A percentile compares a stretch with the other conserved stretches of the same genome.
Evolutionary conservation across 1,140 invertebrate genomes (phyloP).

Genomic region (Pissodes strobi): DNA sequence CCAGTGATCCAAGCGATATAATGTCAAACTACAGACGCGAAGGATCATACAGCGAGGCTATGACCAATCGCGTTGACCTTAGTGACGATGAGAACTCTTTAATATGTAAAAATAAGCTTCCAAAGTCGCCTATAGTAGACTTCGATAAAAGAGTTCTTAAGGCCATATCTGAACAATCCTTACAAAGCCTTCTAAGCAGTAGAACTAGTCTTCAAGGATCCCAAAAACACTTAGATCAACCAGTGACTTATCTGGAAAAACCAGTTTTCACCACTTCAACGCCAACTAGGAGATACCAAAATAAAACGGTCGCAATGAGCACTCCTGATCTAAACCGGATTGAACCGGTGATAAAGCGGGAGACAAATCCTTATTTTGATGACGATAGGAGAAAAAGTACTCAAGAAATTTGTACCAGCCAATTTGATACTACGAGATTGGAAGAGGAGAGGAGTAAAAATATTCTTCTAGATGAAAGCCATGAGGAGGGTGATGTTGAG

Average conservation of each 20-base stretch:
- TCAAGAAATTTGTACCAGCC: conserved; percentile 57
- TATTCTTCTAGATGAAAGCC: conserved; percentile 21
- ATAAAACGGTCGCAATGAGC: conserved; percentile 55
- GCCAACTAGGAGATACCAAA: conserved; percentile 10
- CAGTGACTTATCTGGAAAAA: background rate
- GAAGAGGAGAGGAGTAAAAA: conserved; percentile 26
- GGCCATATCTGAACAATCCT: conserved; percentile 53
- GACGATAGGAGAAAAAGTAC: conserved; percentile 61
- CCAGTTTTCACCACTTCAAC: conserved; percentile 20
- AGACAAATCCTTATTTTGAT: conserved; percentile 49
- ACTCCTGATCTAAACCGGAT: conserved; percentile 64
- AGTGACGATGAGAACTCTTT: conserved; percentile 50
- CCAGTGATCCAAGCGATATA: background rate
- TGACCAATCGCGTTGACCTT: conserved; percentile 50
- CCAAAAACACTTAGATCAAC: background rate
- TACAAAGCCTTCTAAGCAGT: conserved; percentile 45
- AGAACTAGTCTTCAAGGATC: conserved; percentile 24
- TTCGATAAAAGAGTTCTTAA: conserved; percentile 50
- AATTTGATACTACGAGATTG: conserved; percentile 13
- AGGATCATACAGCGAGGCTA: conserved; percentile 53
- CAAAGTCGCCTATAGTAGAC: conserved; percentile 45
- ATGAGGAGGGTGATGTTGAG: conserved; percentile 32
- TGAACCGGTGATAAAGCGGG: conserved; percentile 53
- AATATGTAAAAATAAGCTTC: conserved; percentile 40
- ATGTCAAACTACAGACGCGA: conserved; percentile 47